Evolutionary conservation across 2,888 invertebrate genomes (phyloP), one percentile per base, ranked within the genome.

Genomic region (Spisula solida): DNA sequence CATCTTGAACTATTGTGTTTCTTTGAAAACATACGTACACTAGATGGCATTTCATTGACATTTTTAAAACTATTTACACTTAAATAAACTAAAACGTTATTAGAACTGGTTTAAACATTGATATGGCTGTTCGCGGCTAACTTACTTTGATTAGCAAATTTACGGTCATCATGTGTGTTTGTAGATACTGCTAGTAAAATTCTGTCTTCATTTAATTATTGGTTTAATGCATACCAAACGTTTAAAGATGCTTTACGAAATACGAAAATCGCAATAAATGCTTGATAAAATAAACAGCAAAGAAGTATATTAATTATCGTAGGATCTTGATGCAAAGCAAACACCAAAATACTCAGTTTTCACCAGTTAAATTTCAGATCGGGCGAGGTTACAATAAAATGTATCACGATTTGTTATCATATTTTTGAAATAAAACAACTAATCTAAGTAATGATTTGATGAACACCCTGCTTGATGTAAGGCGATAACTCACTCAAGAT

Each of bases 381-480:
- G 18, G 75, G 29, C 29, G 29, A 75, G 75, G 75, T 34, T 25
- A 75, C 34, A 34, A 18, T 75, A 34, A 34, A 66, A 75, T 31
- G 25, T 75, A 75, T 75, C 75, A 31, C 31, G 34, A 31, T 75
- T 29, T 5, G 75, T 31, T 75, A 75, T 75, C 75, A 75, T 75
- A 31, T 75, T 75, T n/a, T 75, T 75, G 75, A 75, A 75, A 75
- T 75, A 75, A 75, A 75, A 75, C 75, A 75, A 75, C 31, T 75
- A 75, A 75, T 75, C 75, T 34, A 25, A 18, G 34, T 31, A 18
- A 34, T 34, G 16, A 75, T 16, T 75, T 75, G 29, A 75, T 75
- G 34, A 75, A 34, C 75, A 75, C 18, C 34, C 31, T 34, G n/a
- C 25, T 34, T 25, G 34, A 75, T 75, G 75, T 75, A 34, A 75